Evolutionary conservation across 2,113 vertebrate genomes (phyloP).

Genomic region (Ramphastos sulfuratus): DNA sequence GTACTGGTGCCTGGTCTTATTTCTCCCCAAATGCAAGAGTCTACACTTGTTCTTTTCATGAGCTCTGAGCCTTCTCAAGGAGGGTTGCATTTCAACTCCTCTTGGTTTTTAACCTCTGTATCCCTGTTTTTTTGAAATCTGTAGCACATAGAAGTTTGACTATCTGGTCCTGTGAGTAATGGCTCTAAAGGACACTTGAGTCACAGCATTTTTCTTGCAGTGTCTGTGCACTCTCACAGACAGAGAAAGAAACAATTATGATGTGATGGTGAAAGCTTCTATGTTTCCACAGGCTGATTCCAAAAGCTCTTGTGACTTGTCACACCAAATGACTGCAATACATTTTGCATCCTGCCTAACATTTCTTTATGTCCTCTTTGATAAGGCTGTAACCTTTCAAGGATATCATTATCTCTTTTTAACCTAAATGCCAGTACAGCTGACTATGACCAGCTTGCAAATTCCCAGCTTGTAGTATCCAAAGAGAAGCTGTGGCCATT

Average conservation of each 20-base stretch:
- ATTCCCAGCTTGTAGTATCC: neutral
- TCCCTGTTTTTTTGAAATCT: neutral
- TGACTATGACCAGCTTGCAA: neutral
- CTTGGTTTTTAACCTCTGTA: neutral
- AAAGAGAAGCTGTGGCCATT: neutral
- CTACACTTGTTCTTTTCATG: neutral
- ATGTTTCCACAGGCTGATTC: neutral
- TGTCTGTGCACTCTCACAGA: neutral
- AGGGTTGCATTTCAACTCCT: neutral
- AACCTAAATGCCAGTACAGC: neutral
- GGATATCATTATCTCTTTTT: neutral
- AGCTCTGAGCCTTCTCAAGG: neutral
- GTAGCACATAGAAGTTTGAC: neutral
- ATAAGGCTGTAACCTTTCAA: neutral
- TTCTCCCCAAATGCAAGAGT: too few species aligned
- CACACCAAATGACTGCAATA: neutral
- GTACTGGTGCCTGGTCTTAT: too few species aligned
- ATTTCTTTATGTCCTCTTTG: neutral
- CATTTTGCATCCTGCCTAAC: neutral
- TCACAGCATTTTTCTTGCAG: neutral
- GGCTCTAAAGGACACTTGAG: neutral
- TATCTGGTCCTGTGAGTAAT: neutral
- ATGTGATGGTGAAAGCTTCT: accelerated
- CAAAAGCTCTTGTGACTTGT: neutral
- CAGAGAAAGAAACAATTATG: neutral